Evolutionary conservation across 2,888 invertebrate species (phyloP).

Genomic region (Drosophila prolongata): DNA sequence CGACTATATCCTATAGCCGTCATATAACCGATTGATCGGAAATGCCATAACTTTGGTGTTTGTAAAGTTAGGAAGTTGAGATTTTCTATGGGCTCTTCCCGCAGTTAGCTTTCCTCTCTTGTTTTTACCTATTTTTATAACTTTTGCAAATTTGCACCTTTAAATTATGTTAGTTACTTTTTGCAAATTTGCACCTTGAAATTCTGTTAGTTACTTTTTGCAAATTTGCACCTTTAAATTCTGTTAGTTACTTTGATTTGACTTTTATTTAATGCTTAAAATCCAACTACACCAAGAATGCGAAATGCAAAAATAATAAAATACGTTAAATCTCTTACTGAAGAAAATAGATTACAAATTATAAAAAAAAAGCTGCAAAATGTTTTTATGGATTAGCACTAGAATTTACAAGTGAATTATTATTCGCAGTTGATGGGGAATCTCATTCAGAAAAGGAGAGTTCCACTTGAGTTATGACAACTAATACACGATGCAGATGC

Average conservation of each 20-base stretch:
- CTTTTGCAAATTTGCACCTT: no score
- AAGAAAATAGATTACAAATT: conserved; percentile 42
- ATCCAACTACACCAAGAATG: conserved; percentile 54
- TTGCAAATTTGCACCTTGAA: no score
- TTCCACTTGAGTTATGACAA: conserved; percentile 46
- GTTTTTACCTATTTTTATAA: no score
- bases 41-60: no score
- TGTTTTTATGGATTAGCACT: conserved; percentile 31
- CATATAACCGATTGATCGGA: no score
- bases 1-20: no score
- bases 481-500: conserved; percentile 54
- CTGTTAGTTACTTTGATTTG: conserved; percentile 34
- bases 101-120: no score
- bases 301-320: conserved; percentile 44
- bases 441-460: conserved; percentile 21
- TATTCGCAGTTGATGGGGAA: conserved; percentile 53
- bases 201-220: neutral
- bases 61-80: no score
- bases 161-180: conserved; percentile 15
- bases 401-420: conserved; percentile 55
- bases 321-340: conserved; percentile 52
- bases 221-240: no score
- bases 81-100: no score
- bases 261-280: conserved; percentile 52
- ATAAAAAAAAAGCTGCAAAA: conserved; percentile 16